A percentile compares a stretch with the other conserved stretches of the same genome.
These are phyloP conservation scores for Pan paniscus DNA, from an alignment of 2,113 vertebrate genomes.

Conservation along the genomic window DNA sequence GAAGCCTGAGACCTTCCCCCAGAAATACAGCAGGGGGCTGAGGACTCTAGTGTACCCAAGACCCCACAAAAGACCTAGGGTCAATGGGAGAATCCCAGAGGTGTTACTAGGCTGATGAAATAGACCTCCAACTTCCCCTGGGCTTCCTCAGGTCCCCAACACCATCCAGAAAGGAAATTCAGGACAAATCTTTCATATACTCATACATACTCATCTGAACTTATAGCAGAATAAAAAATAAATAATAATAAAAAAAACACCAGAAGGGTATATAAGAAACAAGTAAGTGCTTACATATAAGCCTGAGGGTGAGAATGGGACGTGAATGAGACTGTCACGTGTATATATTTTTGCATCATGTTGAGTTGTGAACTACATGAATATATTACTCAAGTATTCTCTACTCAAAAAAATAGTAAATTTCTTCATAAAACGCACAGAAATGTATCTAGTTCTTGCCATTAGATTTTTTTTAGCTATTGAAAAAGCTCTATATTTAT, in stretches of 20 bases:
- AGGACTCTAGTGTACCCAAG: neutral
- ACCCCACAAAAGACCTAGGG: neutral
- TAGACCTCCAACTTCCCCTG: neutral
- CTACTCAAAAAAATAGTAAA: neutral
- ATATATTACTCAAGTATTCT: neutral
- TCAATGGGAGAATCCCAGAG: neutral
- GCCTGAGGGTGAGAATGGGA: neutral
- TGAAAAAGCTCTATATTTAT: slow-evolving; percentile 1
- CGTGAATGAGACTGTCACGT: neutral
- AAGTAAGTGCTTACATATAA: neutral
- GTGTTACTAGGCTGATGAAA: neutral
- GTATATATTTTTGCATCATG: neutral
- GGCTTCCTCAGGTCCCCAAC: neutral
- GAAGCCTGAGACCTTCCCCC: too few species aligned
- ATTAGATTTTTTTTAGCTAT: neutral
- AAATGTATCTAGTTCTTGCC: neutral
- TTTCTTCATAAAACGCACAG: neutral
- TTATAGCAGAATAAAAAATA: neutral
- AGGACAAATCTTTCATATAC: neutral
- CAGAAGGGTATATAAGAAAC: neutral
- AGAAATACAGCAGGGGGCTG: neutral
- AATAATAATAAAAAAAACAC: neutral
- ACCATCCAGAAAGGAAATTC: neutral
- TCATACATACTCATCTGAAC: neutral
- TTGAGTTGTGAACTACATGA: neutral